phyloP scores from a whole-genome alignment of 1,140 invertebrate genomes.

The Hermetia illucens region DNA sequence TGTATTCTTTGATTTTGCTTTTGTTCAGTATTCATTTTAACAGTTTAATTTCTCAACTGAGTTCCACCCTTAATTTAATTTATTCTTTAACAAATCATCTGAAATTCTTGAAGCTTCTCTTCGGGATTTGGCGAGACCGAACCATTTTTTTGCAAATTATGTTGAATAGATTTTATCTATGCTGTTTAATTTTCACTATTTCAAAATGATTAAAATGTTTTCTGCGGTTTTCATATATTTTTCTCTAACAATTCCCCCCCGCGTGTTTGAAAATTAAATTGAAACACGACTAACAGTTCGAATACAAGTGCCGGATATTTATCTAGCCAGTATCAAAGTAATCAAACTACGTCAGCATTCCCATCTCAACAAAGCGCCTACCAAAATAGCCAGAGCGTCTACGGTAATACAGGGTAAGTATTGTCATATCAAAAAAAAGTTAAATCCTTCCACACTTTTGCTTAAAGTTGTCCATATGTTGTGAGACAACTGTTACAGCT shows the following conservation, averaged over 20 bases:
- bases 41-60: slow-evolving; percentile 1
- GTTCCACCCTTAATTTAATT: slow-evolving; percentile 3
- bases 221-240: no score
- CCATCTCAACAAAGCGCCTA: slow-evolving; percentile 30
- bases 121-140: no score
- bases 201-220: no score
- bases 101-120: background rate
- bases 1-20: slow-evolving; percentile 9
- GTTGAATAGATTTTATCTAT: no score
- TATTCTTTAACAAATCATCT: slow-evolving; percentile 2
- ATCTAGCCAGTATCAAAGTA: slow-evolving; percentile 9
- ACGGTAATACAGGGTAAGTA: slow-evolving; percentile 28
- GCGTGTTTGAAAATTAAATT: no score
- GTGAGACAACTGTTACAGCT: no score
- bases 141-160: background rate
- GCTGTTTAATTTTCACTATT: no score
- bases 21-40: slow-evolving; percentile 7
- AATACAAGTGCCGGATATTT: slow-evolving; percentile 30
- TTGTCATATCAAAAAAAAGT: no score
- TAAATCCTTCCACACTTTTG: no score
- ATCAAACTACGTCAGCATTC: slow-evolving; percentile 18
- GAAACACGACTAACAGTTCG: slow-evolving; percentile 15
- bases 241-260: no score
- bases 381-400: slow-evolving; percentile 31
- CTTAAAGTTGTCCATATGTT: no score